phyloP scores from a whole-genome alignment of 1,140 invertebrate species.

The Caenorhabditis tropicalis region DNA sequence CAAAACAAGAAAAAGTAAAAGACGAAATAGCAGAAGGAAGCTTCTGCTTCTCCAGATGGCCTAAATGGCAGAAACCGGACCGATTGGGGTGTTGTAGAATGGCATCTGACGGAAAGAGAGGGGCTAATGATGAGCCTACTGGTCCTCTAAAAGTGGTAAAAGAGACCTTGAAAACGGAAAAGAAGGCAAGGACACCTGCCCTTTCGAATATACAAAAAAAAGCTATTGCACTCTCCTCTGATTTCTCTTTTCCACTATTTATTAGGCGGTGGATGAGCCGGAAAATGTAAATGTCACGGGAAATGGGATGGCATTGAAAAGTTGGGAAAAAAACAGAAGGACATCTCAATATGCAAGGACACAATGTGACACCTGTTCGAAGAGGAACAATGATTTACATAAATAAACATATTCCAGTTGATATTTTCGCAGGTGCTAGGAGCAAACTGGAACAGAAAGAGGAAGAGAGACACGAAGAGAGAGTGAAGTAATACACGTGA shows the following conservation, averaged over 20 bases:
- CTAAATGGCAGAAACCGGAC: constrained; percentile 1
- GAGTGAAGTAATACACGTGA: too few relatives aligned
- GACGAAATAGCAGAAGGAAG: not conserved
- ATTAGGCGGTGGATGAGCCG: constrained; percentile 40
- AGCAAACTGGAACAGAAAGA: not conserved
- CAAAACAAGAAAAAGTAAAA: not conserved
- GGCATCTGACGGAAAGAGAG: not conserved
- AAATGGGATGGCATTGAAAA: not conserved
- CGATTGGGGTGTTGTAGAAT: not conserved
- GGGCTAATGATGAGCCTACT: constrained; percentile 29
- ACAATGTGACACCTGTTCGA: not conserved
- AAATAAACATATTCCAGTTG: not conserved
- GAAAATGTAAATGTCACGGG: not conserved
- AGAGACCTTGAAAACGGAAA: constrained; percentile 12
- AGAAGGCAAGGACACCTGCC: constrained; percentile 26
- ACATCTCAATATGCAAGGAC: not conserved
- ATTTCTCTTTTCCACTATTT: not conserved
- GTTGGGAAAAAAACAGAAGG: not conserved
- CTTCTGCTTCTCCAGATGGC: constrained; percentile 2
- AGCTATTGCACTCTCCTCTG: not conserved
- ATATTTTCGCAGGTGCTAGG: not conserved
- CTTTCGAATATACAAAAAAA: not conserved
- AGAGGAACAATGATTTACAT: not conserved
- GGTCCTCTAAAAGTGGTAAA: constrained; percentile 14
- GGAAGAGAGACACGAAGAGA: too few relatives aligned